Percentiles rank a stretch among this genome's conserved stretches.
These are phyloP conservation scores for cat (Felis catus) DNA, from an alignment of 2,113 vertebrate species.

Conservation along the genomic window F.catus_Fca126_mat1.0 CM031417.1:67227001-67227500, in stretches of 20 bases:
- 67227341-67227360: background rate
- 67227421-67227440: background rate
- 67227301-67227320: background rate
- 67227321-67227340: background rate
- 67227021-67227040: background rate
- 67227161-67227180: slow-evolving; percentile 21
- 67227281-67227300: background rate
- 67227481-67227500: background rate
- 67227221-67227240: background rate
- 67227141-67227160: background rate
- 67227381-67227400: background rate
- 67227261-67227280: background rate
- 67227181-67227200: background rate
- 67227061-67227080: background rate
- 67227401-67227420: background rate
- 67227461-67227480: background rate
- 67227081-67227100: background rate
- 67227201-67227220: background rate
- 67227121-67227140: background rate
- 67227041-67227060: background rate
- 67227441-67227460: background rate
- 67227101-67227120: slow-evolving; percentile 41
- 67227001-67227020: background rate
- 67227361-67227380: background rate
- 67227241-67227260: background rate